Conservation (phyloP, 2,888 invertebrate species). For the Salticus scenicus region DNA sequence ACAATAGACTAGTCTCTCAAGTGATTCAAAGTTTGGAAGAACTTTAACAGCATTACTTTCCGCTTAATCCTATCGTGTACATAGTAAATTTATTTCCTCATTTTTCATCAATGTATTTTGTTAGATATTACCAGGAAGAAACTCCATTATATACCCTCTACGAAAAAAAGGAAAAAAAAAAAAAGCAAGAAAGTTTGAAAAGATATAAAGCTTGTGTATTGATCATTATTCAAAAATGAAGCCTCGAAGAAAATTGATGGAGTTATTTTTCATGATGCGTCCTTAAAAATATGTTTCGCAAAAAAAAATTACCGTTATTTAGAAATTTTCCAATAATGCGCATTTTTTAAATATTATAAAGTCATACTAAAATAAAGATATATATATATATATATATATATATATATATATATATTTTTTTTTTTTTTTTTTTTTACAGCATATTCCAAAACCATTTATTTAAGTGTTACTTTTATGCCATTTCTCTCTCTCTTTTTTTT, state of each 20-base stretch:
- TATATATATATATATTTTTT: no score
- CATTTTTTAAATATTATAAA: no score
- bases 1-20: background rate
- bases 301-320: no score
- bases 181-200: background rate
- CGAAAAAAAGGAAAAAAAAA: no score
- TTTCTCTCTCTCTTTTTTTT: no score
- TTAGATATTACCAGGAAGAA: background rate
- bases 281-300: no score
- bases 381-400: no score
- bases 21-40: background rate
- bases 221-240: slow-evolving; percentile 3
- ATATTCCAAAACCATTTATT: no score
- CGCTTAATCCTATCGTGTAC: background rate
- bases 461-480: no score
- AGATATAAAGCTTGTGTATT: background rate
- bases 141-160: background rate
- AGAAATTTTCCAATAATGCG: no score
- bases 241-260: background rate
- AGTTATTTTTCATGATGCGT: background rate
- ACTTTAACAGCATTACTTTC: background rate
- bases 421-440: no score
- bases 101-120: background rate
- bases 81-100: background rate
- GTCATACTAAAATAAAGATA: no score